Percentiles rank a stretch among this genome's conserved stretches.
Evolutionary conservation across 2,797 vertebrate genomes (phyloP).

Genomic region (Synaphobranchus kaupii): DNA sequence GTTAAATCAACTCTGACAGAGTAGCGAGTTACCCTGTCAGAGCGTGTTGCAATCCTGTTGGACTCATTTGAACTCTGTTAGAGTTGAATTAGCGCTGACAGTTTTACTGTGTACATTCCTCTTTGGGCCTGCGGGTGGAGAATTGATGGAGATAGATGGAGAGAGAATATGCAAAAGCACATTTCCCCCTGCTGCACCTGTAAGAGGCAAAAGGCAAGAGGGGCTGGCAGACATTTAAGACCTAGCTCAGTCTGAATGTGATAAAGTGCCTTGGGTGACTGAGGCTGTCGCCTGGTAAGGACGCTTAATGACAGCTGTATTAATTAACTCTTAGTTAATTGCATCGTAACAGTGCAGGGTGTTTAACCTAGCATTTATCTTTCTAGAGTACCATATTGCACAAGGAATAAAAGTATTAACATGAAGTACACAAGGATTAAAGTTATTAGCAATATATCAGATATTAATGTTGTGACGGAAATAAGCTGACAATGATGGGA

Average conservation of each 20-base stretch:
- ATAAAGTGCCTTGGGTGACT: neutral
- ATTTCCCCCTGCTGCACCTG: neutral
- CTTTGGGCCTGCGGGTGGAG: neutral
- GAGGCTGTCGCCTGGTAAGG: neutral
- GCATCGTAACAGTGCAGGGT: neutral
- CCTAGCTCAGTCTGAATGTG: neutral
- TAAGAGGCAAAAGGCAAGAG: neutral
- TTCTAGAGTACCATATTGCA: neutral
- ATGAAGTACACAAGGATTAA: neutral
- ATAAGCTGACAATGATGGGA: neutral
- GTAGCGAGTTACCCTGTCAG: neutral
- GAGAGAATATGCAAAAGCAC: neutral
- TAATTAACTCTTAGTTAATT: slow-evolving; percentile 11
- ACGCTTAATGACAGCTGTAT: neutral
- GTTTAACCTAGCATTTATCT: neutral
- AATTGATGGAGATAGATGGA: neutral
- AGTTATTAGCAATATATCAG: neutral
- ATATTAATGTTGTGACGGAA: neutral
- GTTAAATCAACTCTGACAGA: neutral
- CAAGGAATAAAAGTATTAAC: neutral
- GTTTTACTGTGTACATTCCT: neutral
- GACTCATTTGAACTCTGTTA: neutral
- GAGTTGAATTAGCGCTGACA: slow-evolving; percentile 1
- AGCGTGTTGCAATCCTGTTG: neutral
- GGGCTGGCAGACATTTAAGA: neutral